phyloP scores from a whole-genome alignment of 2,113 vertebrate species.

The Perccottus glenii region DNA sequence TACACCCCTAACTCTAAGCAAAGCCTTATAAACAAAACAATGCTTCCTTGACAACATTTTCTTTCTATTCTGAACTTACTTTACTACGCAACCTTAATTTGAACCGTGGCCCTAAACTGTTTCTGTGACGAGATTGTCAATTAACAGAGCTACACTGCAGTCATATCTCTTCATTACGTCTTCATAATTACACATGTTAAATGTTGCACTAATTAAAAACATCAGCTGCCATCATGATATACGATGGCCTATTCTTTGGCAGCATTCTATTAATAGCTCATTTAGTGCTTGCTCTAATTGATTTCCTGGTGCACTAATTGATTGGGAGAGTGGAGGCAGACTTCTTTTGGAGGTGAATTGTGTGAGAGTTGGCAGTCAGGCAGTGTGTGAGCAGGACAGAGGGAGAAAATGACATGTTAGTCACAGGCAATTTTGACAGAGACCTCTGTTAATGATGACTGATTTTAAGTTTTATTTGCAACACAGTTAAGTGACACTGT shows the following conservation, averaged over 20 bases:
- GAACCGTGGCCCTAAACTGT: neutral
- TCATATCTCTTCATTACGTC: constrained; percentile 56
- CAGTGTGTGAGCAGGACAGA: neutral
- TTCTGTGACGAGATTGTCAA: neutral
- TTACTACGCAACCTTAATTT: neutral
- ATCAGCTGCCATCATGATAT: constrained; percentile 40
- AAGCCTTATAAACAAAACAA: constrained; percentile 1
- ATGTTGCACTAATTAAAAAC: constrained; percentile 55
- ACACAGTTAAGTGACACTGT: neutral
- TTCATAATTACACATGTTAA: constrained; percentile 48
- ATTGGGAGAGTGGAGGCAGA: constrained; percentile 38
- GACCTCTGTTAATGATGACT: constrained; percentile 30
- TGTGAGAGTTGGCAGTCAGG: constrained; percentile 36
- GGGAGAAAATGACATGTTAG: constrained; percentile 16
- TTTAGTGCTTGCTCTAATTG: constrained; percentile 53
- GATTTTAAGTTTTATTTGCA: constrained; percentile 24
- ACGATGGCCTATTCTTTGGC: constrained; percentile 51
- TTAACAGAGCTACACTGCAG: neutral
- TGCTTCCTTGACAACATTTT: neutral
- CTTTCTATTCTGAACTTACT: neutral
- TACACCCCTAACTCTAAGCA: neutral
- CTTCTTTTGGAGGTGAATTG: constrained; percentile 55
- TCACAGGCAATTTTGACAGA: constrained; percentile 43
- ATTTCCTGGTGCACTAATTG: constrained; percentile 58
- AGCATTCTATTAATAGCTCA: constrained; percentile 61